phyloP scores from a whole-genome alignment of 2,888 invertebrate species.

The Dynastes tityus region DNA sequence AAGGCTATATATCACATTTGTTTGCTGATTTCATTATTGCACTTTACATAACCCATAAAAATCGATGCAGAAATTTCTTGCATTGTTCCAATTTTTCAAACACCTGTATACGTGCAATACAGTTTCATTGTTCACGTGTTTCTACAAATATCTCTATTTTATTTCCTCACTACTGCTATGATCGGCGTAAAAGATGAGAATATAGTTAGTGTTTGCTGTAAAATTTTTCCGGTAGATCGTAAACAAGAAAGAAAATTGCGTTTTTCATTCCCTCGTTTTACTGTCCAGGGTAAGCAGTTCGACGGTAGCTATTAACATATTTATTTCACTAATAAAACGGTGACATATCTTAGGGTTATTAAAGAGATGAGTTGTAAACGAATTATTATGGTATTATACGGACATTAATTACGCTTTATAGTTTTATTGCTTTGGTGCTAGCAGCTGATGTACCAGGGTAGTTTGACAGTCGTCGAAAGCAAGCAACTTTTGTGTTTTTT shows the following conservation, averaged over 20 bases:
- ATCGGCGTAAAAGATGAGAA: conserved; percentile 37
- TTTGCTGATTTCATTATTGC: background rate
- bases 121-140: too few species aligned
- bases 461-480: too few species aligned
- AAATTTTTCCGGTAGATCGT: conserved; percentile 30
- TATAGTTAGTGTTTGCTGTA: conserved; percentile 40
- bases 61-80: background rate
- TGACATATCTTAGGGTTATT: conserved; percentile 19
- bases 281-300: conserved; percentile 33
- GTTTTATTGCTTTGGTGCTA: background rate
- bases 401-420: conserved; percentile 19
- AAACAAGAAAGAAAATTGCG: conserved; percentile 41
- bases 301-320: conserved; percentile 17
- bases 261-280: conserved; percentile 36
- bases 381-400: conserved; percentile 20
- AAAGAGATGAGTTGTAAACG: conserved; percentile 27
- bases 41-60: background rate
- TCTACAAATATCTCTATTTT: background rate
- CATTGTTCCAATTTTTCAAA: background rate
- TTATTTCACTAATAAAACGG: conserved; percentile 37
- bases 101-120: background rate
- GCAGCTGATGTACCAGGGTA: background rate
- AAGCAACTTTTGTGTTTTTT: too few species aligned
- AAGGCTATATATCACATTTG: too few species aligned
- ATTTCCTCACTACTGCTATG: conserved; percentile 13